These are phyloP conservation scores for Ephestia elutella DNA, from an alignment of 1,140 invertebrate species.

Conservation along the genomic window DNA sequence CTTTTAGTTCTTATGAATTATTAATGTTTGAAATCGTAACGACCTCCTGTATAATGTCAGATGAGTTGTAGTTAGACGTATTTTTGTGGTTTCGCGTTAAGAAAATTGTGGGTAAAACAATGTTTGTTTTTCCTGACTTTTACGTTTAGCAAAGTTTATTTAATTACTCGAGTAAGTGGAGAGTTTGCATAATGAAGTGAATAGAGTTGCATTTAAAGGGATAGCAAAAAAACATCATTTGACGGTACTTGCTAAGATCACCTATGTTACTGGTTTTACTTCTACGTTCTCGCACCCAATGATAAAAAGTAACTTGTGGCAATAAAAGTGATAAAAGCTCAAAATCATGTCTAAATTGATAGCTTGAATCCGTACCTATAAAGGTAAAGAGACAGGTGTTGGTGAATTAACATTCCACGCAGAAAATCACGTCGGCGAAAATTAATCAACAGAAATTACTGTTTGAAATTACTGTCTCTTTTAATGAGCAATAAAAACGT, in stretches of 20 bases:
- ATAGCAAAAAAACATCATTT: too few species aligned
- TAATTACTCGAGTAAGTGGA: neutral
- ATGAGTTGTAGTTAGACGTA: constrained; percentile 9
- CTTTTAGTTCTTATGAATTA: constrained; percentile 33
- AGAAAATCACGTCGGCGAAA: constrained; percentile 20
- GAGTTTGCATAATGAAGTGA: neutral
- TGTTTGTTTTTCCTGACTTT: neutral
- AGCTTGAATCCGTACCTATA: too few species aligned
- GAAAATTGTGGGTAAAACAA: neutral
- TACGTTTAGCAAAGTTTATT: neutral
- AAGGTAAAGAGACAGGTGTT: neutral
- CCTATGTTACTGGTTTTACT: too few species aligned
- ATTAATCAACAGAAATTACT: constrained; percentile 28
- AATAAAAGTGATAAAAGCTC: too few species aligned
- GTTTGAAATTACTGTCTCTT: constrained; percentile 30
- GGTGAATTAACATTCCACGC: neutral
- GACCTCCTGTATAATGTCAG: constrained; percentile 20
- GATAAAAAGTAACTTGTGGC: too few species aligned
- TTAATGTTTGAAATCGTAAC: constrained; percentile 20
- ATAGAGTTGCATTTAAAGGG: too few species aligned
- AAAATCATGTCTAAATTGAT: too few species aligned
- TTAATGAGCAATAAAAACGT: constrained; percentile 54
- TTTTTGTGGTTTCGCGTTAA: constrained; percentile 4
- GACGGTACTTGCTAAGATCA: too few species aligned
- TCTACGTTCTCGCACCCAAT: too few species aligned